Conservation (phyloP, 2,888 invertebrate species). For the Gasteruption jaculator region DNA sequence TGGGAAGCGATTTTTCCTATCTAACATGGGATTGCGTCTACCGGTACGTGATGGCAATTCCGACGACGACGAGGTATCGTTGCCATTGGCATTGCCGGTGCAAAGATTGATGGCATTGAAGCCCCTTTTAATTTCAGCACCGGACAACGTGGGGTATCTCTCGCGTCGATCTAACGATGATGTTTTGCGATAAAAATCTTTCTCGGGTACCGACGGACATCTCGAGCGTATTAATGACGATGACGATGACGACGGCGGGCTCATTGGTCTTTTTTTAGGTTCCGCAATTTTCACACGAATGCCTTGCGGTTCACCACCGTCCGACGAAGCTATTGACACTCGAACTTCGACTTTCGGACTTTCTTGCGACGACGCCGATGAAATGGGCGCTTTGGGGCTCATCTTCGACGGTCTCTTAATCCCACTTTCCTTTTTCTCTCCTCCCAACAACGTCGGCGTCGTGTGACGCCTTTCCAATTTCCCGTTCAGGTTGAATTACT, state of each 20-base stretch:
- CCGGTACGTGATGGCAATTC: slow-evolving; percentile 19
- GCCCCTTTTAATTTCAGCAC: slow-evolving; percentile 40
- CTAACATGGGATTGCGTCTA: slow-evolving; percentile 41
- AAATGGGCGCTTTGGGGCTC: slow-evolving; percentile 47
- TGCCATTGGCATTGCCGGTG: slow-evolving; percentile 17
- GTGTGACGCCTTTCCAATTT: slow-evolving; percentile 37
- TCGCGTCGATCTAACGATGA: slow-evolving; percentile 42
- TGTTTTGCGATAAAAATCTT: slow-evolving; percentile 43
- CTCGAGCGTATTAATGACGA: slow-evolving; percentile 30
- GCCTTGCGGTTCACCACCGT: slow-evolving; percentile 43
- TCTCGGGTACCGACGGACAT: slow-evolving; percentile 44
- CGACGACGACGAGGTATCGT: too few species aligned
- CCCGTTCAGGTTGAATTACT: slow-evolving; percentile 33
- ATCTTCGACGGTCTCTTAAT: slow-evolving; percentile 34
- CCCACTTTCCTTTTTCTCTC: too few species aligned
- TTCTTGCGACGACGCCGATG: slow-evolving; percentile 37
- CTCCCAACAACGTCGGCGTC: slow-evolving; percentile 28
- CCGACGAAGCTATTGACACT: slow-evolving; percentile 40
- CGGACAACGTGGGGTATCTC: slow-evolving; percentile 43
- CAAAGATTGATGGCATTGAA: slow-evolving; percentile 26
- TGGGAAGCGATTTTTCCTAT: slow-evolving; percentile 41
- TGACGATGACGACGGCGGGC: slow-evolving; percentile 31
- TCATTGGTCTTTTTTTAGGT: slow-evolving; percentile 40
- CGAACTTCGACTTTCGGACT: slow-evolving; percentile 42
- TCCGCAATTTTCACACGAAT: slow-evolving; percentile 45